Base-by-base conservation (phyloP, 2,888 invertebrate genomes). In the Gari tellinella region DNA sequence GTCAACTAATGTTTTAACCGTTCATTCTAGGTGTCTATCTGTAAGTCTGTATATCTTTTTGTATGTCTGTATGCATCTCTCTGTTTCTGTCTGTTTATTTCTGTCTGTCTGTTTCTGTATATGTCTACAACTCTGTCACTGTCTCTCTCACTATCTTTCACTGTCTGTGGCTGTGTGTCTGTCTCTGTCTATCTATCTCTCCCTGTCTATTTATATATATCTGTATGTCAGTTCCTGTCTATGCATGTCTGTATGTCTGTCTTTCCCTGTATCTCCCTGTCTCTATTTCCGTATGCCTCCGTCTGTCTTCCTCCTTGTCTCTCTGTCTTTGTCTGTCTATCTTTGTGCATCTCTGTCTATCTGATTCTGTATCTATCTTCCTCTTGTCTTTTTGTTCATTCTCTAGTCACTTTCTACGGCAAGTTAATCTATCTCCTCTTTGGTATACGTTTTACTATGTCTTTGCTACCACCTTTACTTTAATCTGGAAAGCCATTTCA, bases 241-340 rank as follows among this genome's bases (percentile, higher is more conserved):
- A 41, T 64, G 48, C 55, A 55, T 69, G 40, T 64, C 55, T 63
- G 48, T 64, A 2, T 64, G 38, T 64, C 53, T 69, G 40, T 46
- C 63, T 69, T 56, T 55, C 63, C 46, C 56, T 55, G 55, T 55
- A 48, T 63, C 63, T 64, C 55, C 55, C 63, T 63, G 56, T 55
- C 55, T 63, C 56, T 69, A 62, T 63, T 62, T 43, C 53, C 63
- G 8, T 46, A 45, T 62, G 43, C 63, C 62, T 55, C 68, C 51
- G 53, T 52, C 43, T 19, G 45, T 63, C 45, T 26, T 2, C 7
- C 14, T 14, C 14, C 38, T 19, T 15, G 8, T 23, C 51, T 31
- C 19, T 26, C 21, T 26, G 7, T 37, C 12, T 37, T n/a, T 37
- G 12, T n/a, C 53, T 26, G n/a, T 53, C 31, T 26, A 4, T 17